These are phyloP conservation scores for Eublepharis macularius DNA, from an alignment of 2,113 vertebrate genomes.

Conservation along the genomic window DNA sequence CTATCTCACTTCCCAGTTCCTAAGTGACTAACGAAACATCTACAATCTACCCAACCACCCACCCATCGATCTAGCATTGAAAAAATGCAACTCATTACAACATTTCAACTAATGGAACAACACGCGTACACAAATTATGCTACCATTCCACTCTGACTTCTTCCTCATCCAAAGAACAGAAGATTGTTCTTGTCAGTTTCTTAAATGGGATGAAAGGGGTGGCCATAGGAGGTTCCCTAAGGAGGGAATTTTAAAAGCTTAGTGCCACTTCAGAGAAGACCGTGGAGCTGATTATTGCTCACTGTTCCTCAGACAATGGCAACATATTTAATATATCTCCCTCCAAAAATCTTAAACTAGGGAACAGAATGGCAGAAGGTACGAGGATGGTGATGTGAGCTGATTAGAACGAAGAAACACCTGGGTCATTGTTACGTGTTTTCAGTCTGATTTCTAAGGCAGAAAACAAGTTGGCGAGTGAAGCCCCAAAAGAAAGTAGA, in stretches of 20 bases:
- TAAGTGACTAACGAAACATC: background rate
- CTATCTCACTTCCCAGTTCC: background rate
- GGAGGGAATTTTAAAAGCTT: background rate
- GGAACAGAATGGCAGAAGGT: background rate
- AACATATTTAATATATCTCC: background rate
- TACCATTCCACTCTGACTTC: background rate
- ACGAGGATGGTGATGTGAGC: constrained; percentile 26
- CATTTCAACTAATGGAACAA: background rate
- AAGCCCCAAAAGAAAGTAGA: constrained; percentile 61
- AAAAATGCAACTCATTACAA: background rate
- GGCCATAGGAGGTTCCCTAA: background rate
- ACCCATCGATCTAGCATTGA: background rate
- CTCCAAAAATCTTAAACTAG: background rate
- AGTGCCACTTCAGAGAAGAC: background rate
- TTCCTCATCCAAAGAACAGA: background rate
- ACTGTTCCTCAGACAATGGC: background rate
- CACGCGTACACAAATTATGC: background rate
- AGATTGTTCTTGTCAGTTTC: background rate
- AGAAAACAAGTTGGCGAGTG: constrained; percentile 62
- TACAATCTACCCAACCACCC: background rate
- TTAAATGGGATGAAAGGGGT: background rate
- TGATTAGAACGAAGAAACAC: constrained; percentile 44
- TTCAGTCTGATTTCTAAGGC: constrained; percentile 58
- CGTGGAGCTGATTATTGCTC: background rate
- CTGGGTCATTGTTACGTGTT: constrained; percentile 44